phyloP scores from a whole-genome alignment of 2,797 vertebrate species.

The Heliangelus exortis region DNA sequence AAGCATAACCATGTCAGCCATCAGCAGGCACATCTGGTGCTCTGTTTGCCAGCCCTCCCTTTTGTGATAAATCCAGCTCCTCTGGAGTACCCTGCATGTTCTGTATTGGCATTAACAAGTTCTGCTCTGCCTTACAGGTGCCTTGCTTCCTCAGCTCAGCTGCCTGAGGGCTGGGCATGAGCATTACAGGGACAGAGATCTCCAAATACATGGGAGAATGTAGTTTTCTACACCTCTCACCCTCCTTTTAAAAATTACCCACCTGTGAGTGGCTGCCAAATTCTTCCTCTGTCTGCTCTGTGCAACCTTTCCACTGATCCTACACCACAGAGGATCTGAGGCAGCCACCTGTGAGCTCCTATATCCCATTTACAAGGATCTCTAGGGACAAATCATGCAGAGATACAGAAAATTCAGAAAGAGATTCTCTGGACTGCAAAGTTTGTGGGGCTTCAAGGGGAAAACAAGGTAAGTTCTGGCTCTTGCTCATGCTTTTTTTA shows the following conservation, averaged over 20 bases:
- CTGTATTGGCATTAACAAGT: background rate
- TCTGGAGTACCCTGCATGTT: background rate
- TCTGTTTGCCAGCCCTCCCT: slow-evolving; percentile 26
- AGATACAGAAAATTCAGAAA: slow-evolving; percentile 4
- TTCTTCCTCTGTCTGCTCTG: slow-evolving; percentile 6
- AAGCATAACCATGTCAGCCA: background rate
- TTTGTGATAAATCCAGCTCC: slow-evolving; percentile 13
- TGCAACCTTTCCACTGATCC: background rate
- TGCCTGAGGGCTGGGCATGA: background rate
- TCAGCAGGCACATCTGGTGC: slow-evolving; percentile 41
- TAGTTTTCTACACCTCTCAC: background rate
- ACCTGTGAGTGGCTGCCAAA: background rate
- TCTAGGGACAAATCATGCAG: background rate
- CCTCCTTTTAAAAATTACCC: slow-evolving; percentile 41
- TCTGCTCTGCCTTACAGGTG: background rate
- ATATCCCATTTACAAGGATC: slow-evolving; percentile 38
- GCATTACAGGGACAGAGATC: slow-evolving; percentile 1
- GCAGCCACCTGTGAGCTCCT: slow-evolving; percentile 35
- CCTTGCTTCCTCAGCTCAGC: background rate
- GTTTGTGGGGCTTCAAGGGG: background rate
- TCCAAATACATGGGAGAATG: background rate
- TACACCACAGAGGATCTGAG: background rate
- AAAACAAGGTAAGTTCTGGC: background rate
- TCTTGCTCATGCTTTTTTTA: background rate
- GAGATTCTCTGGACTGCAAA: background rate